Evolutionary conservation across 2,888 invertebrate genomes (phyloP), one percentile per base, ranked within the genome.

Genomic region (Orchestes rusci): DNA sequence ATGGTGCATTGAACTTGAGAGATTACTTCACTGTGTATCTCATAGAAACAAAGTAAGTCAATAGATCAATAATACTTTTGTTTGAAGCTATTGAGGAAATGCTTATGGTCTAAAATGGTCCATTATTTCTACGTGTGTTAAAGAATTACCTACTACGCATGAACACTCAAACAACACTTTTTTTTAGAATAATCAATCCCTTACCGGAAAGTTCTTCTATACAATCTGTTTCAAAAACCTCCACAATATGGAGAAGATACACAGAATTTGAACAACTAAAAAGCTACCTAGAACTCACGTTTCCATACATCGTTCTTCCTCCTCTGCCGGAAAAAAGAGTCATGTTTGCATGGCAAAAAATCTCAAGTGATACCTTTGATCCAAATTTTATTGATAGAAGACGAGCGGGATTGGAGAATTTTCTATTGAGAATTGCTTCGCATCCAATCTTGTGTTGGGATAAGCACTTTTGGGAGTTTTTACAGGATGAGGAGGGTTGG

Each of bases 311-410:
- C 37, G 80, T 89, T 10, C 73, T 88, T 56, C 88, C 89, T 16
- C 85, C 88, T 1, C 65, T 90, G 42, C 89, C 89, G 2, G 89
- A 89, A 57, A 90, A 90, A 64, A 72, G 78, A 61, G 80, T 77
- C 50, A 71, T 80, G 56, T 85, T 76, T 66, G 83, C 83, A 2
- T 88, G 88, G 86, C 80, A 84, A 53, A 86, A 86, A 64, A 71
- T 76, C 27, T 74, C 79, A 2, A 81, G 80, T 1, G 88, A 89
- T 62, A 84, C 84, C 10, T 84, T 86, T 55, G 87, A 88, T 65
- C 84, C 87, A 1, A 87, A 86, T 62, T 89, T 89, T 64, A 79
- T 89, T 20, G 88, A 89, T 64, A 73, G 88, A n/a, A 72, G 89
- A 49, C 72, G 88, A 51, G 84, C 84, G 2, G 86, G 86, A 0